phyloP scores from a whole-genome alignment of 1,140 invertebrate genomes.

The Psilanteris sp. region DNA sequence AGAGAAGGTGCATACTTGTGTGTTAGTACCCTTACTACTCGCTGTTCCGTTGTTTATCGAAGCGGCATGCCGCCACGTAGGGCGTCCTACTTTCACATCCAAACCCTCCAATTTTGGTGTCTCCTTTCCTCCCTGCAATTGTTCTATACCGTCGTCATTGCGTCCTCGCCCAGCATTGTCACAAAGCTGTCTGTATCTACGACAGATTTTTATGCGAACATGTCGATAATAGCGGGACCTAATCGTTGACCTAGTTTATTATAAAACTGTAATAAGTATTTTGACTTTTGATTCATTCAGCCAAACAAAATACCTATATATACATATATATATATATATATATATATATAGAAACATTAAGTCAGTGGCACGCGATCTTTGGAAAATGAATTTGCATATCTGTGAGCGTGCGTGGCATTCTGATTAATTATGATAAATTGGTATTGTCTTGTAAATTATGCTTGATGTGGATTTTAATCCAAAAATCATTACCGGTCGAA shows the following conservation, averaged over 20 bases:
- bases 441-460: slow-evolving; percentile 12
- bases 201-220: slow-evolving; percentile 43
- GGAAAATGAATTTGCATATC: slow-evolving; percentile 11
- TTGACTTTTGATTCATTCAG: slow-evolving; percentile 51
- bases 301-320: slow-evolving; percentile 5
- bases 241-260: slow-evolving; percentile 45
- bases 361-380: slow-evolving; percentile 44
- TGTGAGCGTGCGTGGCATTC: slow-evolving; percentile 3
- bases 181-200: slow-evolving; percentile 48
- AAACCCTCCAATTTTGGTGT: slow-evolving; percentile 41
- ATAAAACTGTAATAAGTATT: slow-evolving; percentile 26
- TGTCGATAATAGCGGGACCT: slow-evolving; percentile 36
- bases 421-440: slow-evolving; percentile 43
- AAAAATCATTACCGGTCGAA: neutral
- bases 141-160: slow-evolving; percentile 34
- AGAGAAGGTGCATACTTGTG: slow-evolving; percentile 41
- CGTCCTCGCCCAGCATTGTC: slow-evolving; percentile 50
- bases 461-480: slow-evolving; percentile 4
- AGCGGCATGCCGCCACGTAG: slow-evolving; percentile 66
- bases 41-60: slow-evolving; percentile 73
- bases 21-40: slow-evolving; percentile 61
- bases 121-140: slow-evolving; percentile 39
- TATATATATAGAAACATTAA: too few species aligned
- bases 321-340: too few species aligned
- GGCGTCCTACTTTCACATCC: slow-evolving; percentile 65